A percentile compares a stretch with the other conserved stretches of the same genome.
Evolutionary conservation across 2,888 invertebrate species (phyloP).

Genomic region (Busseola fusca): DNA sequence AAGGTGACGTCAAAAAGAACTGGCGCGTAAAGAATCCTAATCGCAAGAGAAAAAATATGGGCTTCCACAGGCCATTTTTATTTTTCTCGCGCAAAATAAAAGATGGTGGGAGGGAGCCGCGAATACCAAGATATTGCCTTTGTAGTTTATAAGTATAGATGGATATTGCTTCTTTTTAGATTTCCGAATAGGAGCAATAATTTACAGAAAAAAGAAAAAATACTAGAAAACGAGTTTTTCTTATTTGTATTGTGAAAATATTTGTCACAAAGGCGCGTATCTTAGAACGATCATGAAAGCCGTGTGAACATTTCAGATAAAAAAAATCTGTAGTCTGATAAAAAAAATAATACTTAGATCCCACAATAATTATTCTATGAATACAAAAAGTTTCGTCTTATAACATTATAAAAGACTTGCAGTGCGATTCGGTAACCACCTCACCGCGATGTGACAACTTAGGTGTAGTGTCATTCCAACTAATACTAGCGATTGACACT

Average conservation of each 20-base stretch:
- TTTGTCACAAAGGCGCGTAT: neutral
- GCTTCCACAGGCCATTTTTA: too few relatives aligned
- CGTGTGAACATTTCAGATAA: neutral
- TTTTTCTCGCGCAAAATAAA: conserved; percentile 14
- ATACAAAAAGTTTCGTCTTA: neutral
- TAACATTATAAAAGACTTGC: neutral
- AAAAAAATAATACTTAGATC: neutral
- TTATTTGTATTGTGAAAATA: conserved; percentile 14
- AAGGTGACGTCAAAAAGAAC: neutral
- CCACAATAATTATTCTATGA: neutral
- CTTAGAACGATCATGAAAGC: neutral
- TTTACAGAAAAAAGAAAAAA: too few relatives aligned
- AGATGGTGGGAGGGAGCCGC: neutral
- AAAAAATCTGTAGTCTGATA: neutral
- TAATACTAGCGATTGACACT: too few relatives aligned
- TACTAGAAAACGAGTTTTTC: neutral
- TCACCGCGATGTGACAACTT: too few relatives aligned
- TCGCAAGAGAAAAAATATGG: conserved; percentile 13
- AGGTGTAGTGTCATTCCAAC: too few relatives aligned
- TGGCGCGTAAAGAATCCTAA: conserved; percentile 33
- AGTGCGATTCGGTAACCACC: too few relatives aligned
- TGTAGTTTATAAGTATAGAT: conserved; percentile 20
- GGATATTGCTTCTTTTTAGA: neutral
- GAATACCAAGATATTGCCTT: conserved; percentile 29
- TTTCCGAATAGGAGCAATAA: too few relatives aligned